Evolutionary conservation across 2,888 invertebrate species (phyloP), one percentile per base, ranked within the genome.

Genomic region (Horisme vitalbata): DNA sequence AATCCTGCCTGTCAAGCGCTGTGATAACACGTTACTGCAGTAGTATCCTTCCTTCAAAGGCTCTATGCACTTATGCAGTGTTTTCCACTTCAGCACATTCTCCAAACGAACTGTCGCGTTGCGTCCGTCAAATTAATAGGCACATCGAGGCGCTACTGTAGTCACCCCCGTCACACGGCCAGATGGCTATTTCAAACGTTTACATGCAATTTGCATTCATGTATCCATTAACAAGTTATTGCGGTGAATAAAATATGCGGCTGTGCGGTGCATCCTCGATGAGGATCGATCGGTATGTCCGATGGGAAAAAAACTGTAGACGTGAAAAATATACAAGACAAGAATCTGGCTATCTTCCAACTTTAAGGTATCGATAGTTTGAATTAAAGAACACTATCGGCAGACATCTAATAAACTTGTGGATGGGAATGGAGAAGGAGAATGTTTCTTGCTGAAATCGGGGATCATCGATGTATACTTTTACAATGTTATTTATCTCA

Each of bases 171-270:
- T 45, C 45, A 35, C 35, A 26, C 36, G 6, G 23, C 47, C 57
- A 52, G 50, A 57, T 55, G 57, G 37, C 45, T 36, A 49, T 48
- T 38, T 41, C 37, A 54, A 55, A 51, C 50, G 50, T 51, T 56
- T 56, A 50, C 47, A 46, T 45, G 39, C 50, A 52, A 56, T 59
- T 59, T 59, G 52, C 58, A 59, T 54, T 27, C 45, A 46, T 45
- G 52, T 41, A 43, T 46, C 50, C 44, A 46, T 56, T 47, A 44
- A 33, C 52, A 50, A 52, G 38, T 53, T 52, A 54, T 54, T 56
- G 54, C 56, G 38, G 38, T 56, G 52, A 52, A 59, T 59, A 50
- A 54, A 54, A 56, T 54, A 59, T 54, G 54, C 35, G 26, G 18
- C 9, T 35, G 41, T 39, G 36, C 31, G 36, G 24, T 32, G 48